Evolutionary conservation across 2,113 vertebrate species (phyloP), one percentile per base, ranked within the genome.

Genomic region (Halichoeres trimaculatus): DNA sequence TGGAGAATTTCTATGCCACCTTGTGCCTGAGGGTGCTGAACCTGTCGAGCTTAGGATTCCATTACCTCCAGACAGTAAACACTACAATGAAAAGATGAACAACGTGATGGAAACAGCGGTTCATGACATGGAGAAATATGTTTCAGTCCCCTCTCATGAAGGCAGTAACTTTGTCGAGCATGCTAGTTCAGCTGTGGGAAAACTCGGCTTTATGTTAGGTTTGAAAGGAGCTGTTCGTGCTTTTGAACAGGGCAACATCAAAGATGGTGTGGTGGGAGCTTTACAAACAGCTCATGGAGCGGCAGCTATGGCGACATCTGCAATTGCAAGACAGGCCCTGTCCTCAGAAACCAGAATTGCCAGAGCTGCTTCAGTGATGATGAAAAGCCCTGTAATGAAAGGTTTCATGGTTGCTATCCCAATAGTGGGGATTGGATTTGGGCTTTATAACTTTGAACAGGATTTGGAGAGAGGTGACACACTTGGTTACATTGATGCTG

Each of bases 201-300:
- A 26, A 1, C n/a, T 88, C 19, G 85, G 85, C 17, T 47, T 88
- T 30, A 53, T 83, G 75, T 51, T 85, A 24, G 85, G 85, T 5
- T 23, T 85, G 68, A 78, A 71, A 56, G 82, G 85, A 74, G 30
- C 69, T 26, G 55, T 20, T 19, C 40, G 1, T 36, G 78, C 73
- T 17, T 72, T 77, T 60, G 82, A 88, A 61, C 38, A 77, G n/a
- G 85, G 82, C 1, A 54, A 85, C 30, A 63, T 57, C 14, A 12
- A 58, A 60, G 54, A 74, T 19, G 73, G 73, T 5, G 61, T 70
- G 34, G 0, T 35, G 1, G 79, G 57, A 1, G 0, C 54, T 45
- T n/a, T 76, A 16, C 79, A 85, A 38, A 85, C 73, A 0, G 55
- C 1, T 53, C 85, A 88, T 22, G 80, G 83, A 58, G 61, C 74